Evolutionary conservation across 2,888 invertebrate species (phyloP).

Genomic region (Ctena decussata): DNA sequence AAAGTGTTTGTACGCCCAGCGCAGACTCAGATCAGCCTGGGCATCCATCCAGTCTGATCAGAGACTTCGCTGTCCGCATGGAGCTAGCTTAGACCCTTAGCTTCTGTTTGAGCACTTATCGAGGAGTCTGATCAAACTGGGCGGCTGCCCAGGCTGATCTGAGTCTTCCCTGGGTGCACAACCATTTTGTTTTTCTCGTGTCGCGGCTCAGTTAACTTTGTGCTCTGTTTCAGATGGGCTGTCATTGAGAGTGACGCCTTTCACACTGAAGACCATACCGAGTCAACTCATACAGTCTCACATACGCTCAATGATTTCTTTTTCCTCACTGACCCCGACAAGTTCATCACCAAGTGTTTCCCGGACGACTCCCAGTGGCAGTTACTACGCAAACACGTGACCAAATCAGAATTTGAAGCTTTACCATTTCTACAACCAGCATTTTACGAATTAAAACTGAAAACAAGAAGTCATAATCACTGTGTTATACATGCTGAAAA

Average conservation of each 20-base stretch:
- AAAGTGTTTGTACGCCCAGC: too few relatives aligned
- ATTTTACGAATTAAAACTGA: constrained; percentile 67
- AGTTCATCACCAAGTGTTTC: constrained; percentile 68
- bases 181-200: too few relatives aligned
- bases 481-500: constrained; percentile 62
- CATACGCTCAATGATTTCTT: constrained; percentile 60
- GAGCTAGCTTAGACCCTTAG: too few relatives aligned
- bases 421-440: constrained; percentile 69
- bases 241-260: constrained; percentile 68
- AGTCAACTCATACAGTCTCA: not conserved
- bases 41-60: too few relatives aligned
- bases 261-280: constrained; percentile 28
- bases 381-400: constrained; percentile 60
- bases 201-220: not conserved
- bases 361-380: constrained; percentile 72
- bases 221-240: constrained; percentile 63
- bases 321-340: constrained; percentile 72
- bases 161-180: too few relatives aligned
- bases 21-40: too few relatives aligned
- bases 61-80: too few relatives aligned
- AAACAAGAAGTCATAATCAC: constrained; percentile 29
- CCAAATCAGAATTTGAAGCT: constrained; percentile 64
- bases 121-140: too few relatives aligned
- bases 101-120: too few relatives aligned
- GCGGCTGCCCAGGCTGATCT: too few relatives aligned